Percentiles rank a stretch among this genome's conserved stretches.
These are phyloP conservation scores for Agrotis clavis DNA, from an alignment of 2,888 invertebrate species.

Conservation along the genomic window DNA sequence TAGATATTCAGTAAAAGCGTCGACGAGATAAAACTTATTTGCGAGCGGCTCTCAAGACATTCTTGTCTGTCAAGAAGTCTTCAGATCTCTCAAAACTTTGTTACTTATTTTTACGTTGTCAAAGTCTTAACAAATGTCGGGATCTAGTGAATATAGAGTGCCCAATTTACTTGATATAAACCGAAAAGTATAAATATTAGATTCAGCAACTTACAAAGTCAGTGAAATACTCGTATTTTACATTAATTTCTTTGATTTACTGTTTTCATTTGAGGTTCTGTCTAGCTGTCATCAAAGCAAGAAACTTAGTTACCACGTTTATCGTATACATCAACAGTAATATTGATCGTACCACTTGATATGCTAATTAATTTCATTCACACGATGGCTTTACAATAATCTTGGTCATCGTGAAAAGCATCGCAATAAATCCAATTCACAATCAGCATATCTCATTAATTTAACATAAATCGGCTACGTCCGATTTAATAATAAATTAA, in stretches of 20 bases:
- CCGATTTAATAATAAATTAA: conserved; percentile 31
- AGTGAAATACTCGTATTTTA: conserved; percentile 6
- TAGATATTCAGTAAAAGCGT: conserved; percentile 23
- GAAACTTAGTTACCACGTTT: conserved; percentile 1
- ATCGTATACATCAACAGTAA: conserved; percentile 19
- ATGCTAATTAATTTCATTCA: conserved; percentile 42
- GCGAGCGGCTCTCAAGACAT: conserved; percentile 38
- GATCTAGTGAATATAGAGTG: conserved; percentile 57
- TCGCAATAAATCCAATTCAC: conserved; percentile 52
- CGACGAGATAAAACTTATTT: conserved; percentile 43
- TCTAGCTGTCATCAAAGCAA: conserved; percentile 17
- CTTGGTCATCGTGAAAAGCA: conserved; percentile 36
- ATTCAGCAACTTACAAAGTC: conserved; percentile 13
- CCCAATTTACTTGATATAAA: conserved; percentile 29
- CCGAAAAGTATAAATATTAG: conserved; percentile 14
- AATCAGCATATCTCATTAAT: conserved; percentile 37
- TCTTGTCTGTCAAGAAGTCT: conserved; percentile 45
- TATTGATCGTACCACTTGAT: conserved; percentile 35
- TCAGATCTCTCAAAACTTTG: conserved; percentile 47
- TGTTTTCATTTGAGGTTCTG: neutral
- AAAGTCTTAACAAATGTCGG: conserved; percentile 51
- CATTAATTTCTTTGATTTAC: conserved; percentile 3
- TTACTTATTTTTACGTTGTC: conserved; percentile 52
- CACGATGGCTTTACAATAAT: conserved; percentile 41
- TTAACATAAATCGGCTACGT: conserved; percentile 35